A percentile compares a stretch with the other conserved stretches of the same genome.
These are phyloP conservation scores for Platichthys flesus DNA, from an alignment of 2,113 vertebrate species.

Conservation along the genomic window DNA sequence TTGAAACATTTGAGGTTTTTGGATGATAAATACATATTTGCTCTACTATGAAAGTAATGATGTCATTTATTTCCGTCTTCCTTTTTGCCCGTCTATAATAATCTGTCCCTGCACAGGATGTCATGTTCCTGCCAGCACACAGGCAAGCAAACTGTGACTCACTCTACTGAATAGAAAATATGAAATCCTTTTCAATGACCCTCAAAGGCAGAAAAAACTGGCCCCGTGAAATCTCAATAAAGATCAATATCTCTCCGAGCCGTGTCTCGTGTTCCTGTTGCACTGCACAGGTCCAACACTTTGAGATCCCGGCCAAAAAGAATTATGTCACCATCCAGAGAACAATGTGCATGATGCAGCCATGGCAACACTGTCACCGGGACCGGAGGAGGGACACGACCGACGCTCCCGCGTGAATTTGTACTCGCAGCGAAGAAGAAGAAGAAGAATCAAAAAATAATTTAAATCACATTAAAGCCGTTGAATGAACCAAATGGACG, in stretches of 20 bases:
- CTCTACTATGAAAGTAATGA: not conserved
- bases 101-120: not conserved
- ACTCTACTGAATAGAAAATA: not conserved
- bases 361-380: constrained; percentile 50
- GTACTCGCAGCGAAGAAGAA: not conserved
- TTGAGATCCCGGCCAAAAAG: constrained; percentile 27
- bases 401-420: constrained; percentile 42
- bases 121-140: no score
- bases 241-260: not conserved
- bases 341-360: constrained; percentile 63
- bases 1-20: no score
- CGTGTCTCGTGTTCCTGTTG: constrained; percentile 10
- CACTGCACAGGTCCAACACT: constrained; percentile 16
- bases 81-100: not conserved
- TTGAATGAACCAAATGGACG: constrained; percentile 32
- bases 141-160: not conserved
- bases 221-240: not conserved
- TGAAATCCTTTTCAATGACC: not conserved
- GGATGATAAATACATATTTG: no score
- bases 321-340: constrained; percentile 52
- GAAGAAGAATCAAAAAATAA: not conserved
- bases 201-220: not conserved
- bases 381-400: constrained; percentile 28
- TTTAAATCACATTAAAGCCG: constrained; percentile 42
- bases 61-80: not conserved